These are phyloP conservation scores for Epicauta chinensis DNA, from an alignment of 1,140 invertebrate genomes.

Conservation along the genomic window DNA sequence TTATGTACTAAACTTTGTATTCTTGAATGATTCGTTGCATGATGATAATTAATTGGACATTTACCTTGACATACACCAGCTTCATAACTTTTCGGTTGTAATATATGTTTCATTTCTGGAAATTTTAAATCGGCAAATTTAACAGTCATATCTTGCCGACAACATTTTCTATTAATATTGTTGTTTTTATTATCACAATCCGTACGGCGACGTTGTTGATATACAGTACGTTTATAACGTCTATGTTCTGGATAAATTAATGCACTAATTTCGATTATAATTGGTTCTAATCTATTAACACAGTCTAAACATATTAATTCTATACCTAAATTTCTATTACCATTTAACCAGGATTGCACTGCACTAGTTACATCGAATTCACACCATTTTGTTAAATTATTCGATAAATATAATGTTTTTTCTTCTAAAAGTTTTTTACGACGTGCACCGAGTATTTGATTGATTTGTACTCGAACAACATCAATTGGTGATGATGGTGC, in stretches of 20 bases:
- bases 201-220: conserved; percentile 42
- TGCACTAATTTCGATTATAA: conserved; percentile 40
- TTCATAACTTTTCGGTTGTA: conserved; percentile 64
- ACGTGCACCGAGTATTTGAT: conserved; percentile 31
- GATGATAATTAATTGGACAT: conserved; percentile 62
- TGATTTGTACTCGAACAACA: conserved; percentile 26
- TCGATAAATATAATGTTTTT: conserved; percentile 30
- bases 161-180: conserved; percentile 52
- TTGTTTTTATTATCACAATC: conserved; percentile 48
- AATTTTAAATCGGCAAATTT: conserved; percentile 57
- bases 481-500: conserved; percentile 13
- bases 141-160: conserved; percentile 58
- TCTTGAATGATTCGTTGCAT: conserved; percentile 65
- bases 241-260: conserved; percentile 39
- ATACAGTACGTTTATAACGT: conserved; percentile 26
- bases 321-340: conserved; percentile 45
- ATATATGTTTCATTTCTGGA: conserved; percentile 55
- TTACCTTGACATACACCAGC: conserved; percentile 66
- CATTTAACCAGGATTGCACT: conserved; percentile 45
- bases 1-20: conserved; percentile 64
- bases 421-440: conserved; percentile 30
- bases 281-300: conserved; percentile 36
- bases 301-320: conserved; percentile 47
- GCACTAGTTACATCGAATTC: conserved; percentile 51
- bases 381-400: conserved; percentile 43